A percentile compares a stretch with the other conserved stretches of the same genome.
phyloP scores from a whole-genome alignment of 2,797 vertebrate genomes.

The Melanotaenia pygmaea region DNA sequence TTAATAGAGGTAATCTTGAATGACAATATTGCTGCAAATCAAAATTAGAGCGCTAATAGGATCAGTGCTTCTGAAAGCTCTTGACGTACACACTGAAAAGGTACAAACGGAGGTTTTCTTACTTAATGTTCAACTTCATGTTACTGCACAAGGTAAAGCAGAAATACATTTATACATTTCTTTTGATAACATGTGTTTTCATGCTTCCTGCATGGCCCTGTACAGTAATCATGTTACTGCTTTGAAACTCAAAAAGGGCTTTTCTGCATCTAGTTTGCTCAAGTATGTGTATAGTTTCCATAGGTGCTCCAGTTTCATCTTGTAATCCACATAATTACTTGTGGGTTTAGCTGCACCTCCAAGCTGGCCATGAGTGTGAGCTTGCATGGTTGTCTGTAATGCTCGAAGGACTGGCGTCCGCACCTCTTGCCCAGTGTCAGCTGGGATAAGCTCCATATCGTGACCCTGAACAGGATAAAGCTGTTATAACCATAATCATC shows the following conservation, averaged over 20 bases:
- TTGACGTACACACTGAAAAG: background rate
- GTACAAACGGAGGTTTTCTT: background rate
- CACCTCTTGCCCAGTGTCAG: background rate
- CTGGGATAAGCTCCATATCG: background rate
- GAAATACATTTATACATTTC: background rate
- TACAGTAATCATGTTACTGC: background rate
- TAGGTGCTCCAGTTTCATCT: background rate
- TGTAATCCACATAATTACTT: background rate
- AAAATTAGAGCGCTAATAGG: background rate
- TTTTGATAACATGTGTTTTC: background rate
- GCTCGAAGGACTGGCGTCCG: background rate
- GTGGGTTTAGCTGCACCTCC: background rate
- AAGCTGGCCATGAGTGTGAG: background rate
- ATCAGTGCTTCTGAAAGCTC: background rate
- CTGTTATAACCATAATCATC: background rate
- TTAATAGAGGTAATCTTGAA: background rate
- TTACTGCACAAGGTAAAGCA: background rate
- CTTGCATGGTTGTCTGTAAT: background rate
- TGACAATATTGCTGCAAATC: background rate
- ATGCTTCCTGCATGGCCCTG: background rate
- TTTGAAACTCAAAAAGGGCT: background rate
- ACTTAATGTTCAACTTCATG: background rate
- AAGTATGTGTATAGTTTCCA: background rate
- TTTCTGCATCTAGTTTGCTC: background rate
- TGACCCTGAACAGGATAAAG: slow-evolving; percentile 1